Evolutionary conservation across 1,140 invertebrate species (phyloP), one percentile per base, ranked within the genome.

Genomic region (Amyelois transitella): DNA sequence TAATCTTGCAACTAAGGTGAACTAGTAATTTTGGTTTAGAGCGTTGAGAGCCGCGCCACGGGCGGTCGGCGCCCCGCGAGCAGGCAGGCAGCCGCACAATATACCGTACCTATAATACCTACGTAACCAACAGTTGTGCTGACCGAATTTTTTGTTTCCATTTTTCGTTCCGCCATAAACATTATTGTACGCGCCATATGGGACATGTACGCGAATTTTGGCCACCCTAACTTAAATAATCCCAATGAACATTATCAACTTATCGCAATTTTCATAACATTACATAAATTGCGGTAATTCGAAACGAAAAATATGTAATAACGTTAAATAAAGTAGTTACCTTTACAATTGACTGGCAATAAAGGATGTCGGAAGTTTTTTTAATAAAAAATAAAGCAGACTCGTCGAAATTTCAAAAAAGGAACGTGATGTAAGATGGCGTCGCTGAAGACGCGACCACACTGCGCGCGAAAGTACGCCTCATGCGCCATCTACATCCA

Each of bases 401-500:
- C 59, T 58, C 48, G 51, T 61, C 59, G 51, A 56, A 63, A 55
- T 66, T 72, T 70, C 49, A 57, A 73, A 76, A 77, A 74, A 66
- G 51, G 60, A 69, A 72, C 49, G 6, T 55, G 49, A 60, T 50
- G 7, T 5, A 69, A 65, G 17, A 73, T 70, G 73, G 67, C 69
- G 66, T 58, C 61, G 52, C 62, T 71, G 74, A 77, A 62, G 77
- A 62, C 43, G 53, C 69, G 82, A 75, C 82, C 82, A 82, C 81
- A 81, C 75, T 56, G 72, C 66, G 67, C 56, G 69, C 66, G 55
- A 14, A 10, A 10, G 32, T 14, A 14, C 59, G 51, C 57, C 61
- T 65, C 72, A 85, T 72, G 82, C 72, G 47, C 80, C 78, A 86
- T 86, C 72, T 76, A 77, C 66, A 64, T 53, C 69, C 78, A 82